A percentile compares a stretch with the other conserved stretches of the same genome.
Conservation (phyloP, 2,113 vertebrate species). For the Macrotis lagotis region DNA sequence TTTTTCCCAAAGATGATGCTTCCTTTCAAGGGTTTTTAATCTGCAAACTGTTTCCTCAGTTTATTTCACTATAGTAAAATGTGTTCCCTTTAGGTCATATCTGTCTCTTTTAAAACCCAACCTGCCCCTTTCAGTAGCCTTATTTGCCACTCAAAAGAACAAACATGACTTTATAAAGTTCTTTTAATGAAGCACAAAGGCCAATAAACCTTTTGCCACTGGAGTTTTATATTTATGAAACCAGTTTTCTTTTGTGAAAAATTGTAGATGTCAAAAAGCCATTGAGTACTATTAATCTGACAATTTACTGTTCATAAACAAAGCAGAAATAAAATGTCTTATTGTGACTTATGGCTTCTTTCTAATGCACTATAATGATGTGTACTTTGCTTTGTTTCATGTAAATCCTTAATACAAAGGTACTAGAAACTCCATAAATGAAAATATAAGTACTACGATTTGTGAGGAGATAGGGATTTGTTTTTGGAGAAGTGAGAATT, state of each 20-base stretch:
- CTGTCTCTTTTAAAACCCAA: conserved; percentile 79
- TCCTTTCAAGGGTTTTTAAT: conserved; percentile 84
- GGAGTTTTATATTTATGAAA: conserved; percentile 66
- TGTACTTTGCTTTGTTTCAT: conserved; percentile 71
- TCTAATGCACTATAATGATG: conserved; percentile 54
- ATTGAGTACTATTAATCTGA: conserved; percentile 58
- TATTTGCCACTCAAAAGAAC: conserved; percentile 78
- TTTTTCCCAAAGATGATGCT: conserved; percentile 77
- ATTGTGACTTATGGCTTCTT: conserved; percentile 58
- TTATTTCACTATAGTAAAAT: conserved; percentile 81
- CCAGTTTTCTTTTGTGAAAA: conserved; percentile 59
- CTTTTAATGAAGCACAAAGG: conserved; percentile 76
- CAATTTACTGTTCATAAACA: conserved; percentile 72
- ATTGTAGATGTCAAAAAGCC: conserved; percentile 54
- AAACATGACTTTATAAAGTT: conserved; percentile 78
- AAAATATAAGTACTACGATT: conserved; percentile 56
- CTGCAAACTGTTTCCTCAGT: conserved; percentile 82
- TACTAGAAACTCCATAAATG: conserved; percentile 60
- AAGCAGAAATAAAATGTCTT: conserved; percentile 64
- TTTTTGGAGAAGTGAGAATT: conserved; percentile 66
- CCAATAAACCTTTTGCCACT: conserved; percentile 78
- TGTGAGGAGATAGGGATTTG: conserved; percentile 45
- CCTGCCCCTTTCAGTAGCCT: conserved; percentile 79
- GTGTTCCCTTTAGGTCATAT: conserved; percentile 83
- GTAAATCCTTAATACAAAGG: conserved; percentile 69